Evolutionary conservation across 53 echinoderm and acorn worm species (phyloP).

Genomic region (Hippasteria phrygiana): DNA sequence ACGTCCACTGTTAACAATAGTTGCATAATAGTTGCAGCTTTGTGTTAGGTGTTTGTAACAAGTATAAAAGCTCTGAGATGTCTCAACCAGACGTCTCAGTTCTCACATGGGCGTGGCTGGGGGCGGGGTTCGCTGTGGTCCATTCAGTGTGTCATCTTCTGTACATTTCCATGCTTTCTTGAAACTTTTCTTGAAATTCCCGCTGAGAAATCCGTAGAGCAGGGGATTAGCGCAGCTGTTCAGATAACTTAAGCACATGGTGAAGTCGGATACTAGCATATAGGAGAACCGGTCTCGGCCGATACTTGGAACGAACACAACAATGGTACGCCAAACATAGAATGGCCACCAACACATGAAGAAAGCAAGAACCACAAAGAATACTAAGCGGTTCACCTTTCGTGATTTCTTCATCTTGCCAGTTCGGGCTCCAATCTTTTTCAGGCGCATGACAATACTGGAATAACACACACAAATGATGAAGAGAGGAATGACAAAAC

Average conservation of each 20-base stretch:
- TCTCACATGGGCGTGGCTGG: constrained; percentile 42
- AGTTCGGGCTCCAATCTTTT: constrained; percentile 76
- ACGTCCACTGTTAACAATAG: no score
- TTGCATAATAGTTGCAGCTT: no score
- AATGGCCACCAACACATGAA: constrained; percentile 93
- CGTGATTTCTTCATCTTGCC: constrained; percentile 92
- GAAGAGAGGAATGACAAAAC: constrained; percentile 81
- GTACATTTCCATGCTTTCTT: constrained; percentile 86
- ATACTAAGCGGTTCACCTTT: constrained; percentile 87
- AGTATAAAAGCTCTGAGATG: no score
- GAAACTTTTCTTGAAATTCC: constrained; percentile 96
- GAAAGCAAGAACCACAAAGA: constrained; percentile 85
- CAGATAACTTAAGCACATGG: constrained; percentile 82
- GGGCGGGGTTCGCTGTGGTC: neutral
- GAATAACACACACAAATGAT: constrained; percentile 86
- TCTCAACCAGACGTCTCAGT: no score
- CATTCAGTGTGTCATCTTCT: neutral
- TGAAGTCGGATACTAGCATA: constrained; percentile 62
- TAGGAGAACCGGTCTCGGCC: neutral
- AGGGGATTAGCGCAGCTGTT: constrained; percentile 94
- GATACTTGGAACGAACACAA: constrained; percentile 64
- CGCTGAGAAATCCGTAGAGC: constrained; percentile 90
- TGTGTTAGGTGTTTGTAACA: no score
- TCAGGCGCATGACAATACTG: constrained; percentile 76
- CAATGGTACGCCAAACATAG: constrained; percentile 74